Base-by-base conservation (phyloP, 2,888 invertebrate genomes). In the Nemotelus pantherinus region DNA sequence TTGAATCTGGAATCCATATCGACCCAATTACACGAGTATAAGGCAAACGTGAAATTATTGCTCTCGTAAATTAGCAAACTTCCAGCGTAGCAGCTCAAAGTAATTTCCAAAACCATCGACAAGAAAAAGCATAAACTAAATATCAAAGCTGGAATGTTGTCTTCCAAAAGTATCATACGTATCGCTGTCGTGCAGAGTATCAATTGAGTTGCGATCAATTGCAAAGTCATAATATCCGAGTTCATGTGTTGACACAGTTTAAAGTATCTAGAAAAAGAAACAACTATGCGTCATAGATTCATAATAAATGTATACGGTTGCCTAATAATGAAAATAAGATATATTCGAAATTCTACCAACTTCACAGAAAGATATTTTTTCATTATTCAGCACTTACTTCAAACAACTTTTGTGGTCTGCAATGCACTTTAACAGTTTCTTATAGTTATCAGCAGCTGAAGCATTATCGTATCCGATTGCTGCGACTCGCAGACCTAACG, bases 21-120 rank as follows among this genome's bases (percentile, higher is more conserved):
- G 70, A 89, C 86, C 91, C 91, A 91, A 2, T 88, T 88, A 80
- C 89, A 89, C 74, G 87, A 86, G 81, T 90, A 91, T 80, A 90
- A 82, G 64, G 87, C 88, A 48, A 88, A 86, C 0, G 88, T 85
- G 2, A 91, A 85, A 2, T 87, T 83, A 81, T 88, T 86, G 80
- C 90, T 90, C 87, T 89, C 84, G 3, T 84, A 80, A 3, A 88
- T 89, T 63, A 90, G 85, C 77, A 88, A 87, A 80, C 88, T 88
- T 0, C 90, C 90, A 76, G 89, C 89, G 87, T 89, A 90, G 82
- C 90, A 90, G 77, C 89, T 88, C 2, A 89, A 83, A 64, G 88
- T 88, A 53, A 89, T 85, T 81, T 90, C 90, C 0, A 89, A 84
- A 58, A 89, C 83, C 84, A 90, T 89, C 0, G 89, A 88, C n/a